A percentile compares a stretch with the other conserved stretches of the same genome.
Evolutionary conservation across 2,888 invertebrate species (phyloP).

Genomic region (Xylophagus ater): DNA sequence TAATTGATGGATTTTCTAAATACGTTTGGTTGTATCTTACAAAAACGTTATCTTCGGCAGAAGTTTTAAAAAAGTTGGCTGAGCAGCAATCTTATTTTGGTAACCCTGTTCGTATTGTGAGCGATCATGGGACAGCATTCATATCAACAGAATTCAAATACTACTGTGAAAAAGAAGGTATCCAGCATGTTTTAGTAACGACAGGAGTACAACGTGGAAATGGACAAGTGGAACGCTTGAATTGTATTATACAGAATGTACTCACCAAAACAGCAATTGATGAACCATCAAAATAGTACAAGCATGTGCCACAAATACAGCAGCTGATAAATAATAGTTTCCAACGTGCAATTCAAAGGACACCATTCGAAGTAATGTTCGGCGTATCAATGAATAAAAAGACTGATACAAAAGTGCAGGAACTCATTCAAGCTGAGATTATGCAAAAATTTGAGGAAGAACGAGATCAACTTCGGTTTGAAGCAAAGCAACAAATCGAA

Average conservation of each 20-base stretch:
- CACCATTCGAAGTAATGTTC: no score
- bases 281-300: conserved; percentile 25
- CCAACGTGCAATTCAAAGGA: conserved; percentile 4
- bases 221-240: conserved; percentile 28
- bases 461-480: conserved; percentile 1
- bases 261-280: conserved; percentile 27
- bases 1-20: no score
- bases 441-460: neutral
- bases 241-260: conserved; percentile 25
- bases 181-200: conserved; percentile 23
- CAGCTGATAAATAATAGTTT: conserved; percentile 21
- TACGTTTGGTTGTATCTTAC: conserved; percentile 24
- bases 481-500: no score
- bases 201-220: conserved; percentile 27
- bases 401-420: neutral
- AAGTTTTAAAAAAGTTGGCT: conserved; percentile 26
- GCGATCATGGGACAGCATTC: conserved; percentile 29
- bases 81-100: no score
- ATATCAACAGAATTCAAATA: no score
- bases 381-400: neutral
- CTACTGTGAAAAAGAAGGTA: conserved; percentile 26
- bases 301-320: conserved; percentile 19
- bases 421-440: neutral
- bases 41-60: conserved; percentile 21
- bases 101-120: conserved; percentile 25